A percentile compares a stretch with the other conserved stretches of the same genome.
phyloP scores from a whole-genome alignment of 2,113 vertebrate genomes.

The Mormoops blainvillei region DNA sequence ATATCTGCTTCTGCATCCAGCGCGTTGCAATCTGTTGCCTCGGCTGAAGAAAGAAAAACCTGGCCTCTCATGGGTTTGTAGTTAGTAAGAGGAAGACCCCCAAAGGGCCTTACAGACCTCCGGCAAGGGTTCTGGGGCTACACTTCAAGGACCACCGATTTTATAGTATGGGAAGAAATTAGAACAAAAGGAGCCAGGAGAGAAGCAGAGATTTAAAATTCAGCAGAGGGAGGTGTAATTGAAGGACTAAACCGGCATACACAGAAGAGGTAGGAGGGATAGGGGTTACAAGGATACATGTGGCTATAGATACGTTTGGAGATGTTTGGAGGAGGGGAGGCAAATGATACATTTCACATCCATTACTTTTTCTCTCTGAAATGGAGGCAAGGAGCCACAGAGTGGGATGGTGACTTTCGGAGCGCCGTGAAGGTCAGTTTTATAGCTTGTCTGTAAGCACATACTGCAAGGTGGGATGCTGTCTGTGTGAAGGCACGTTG shows the following conservation, averaged over 20 bases:
- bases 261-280: neutral
- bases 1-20: neutral
- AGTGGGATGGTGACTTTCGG: neutral
- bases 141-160: neutral
- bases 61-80: neutral
- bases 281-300: neutral
- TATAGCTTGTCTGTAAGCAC: neutral
- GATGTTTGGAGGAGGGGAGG: neutral
- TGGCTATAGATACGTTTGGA: neutral
- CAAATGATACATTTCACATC: neutral
- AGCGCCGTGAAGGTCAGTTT: neutral
- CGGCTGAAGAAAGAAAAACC: slow-evolving; percentile 11
- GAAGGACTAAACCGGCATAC: neutral
- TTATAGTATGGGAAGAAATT: neutral
- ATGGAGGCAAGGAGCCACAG: neutral
- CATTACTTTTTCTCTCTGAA: slow-evolving; percentile 16
- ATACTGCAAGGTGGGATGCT: neutral
- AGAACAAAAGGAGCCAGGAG: neutral
- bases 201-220: slow-evolving; percentile 12
- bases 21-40: neutral
- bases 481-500: neutral
- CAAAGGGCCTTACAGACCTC: neutral
- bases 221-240: neutral
- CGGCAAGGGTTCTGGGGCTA: neutral
- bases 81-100: neutral